Evolutionary conservation across 1,140 invertebrate genomes (phyloP), one percentile per base, ranked within the genome.

Genomic region (Dendrolimus punctatus): DNA sequence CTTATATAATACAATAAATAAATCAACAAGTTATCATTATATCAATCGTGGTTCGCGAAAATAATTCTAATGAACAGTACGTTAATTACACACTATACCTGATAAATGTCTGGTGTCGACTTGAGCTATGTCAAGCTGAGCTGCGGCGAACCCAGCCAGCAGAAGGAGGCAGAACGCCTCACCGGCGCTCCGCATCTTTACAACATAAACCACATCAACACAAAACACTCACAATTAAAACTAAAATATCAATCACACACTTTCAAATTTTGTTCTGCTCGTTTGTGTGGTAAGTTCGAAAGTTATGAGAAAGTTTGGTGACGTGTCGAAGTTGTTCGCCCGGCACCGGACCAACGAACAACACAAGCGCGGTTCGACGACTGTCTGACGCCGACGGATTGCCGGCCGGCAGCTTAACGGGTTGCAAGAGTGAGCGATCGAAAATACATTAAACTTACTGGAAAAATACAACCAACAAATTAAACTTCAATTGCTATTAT

Each of bases 111-210:
- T 75, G 52, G 76, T 80, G 70, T 83, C 76, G 40, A 64, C 55
- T 53, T 76, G 70, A 45, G 73, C 77, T 40, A 71, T 70, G 49
- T 63, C 75, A 40, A 58, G 54, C 53, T 76, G 70, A 45, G 73
- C 77, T 40, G 73, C 71, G 49, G 64, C 75, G 40, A 58, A 69
- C n/a, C 68, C 66, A 9, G 61, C 72, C 65, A 83, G 54, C 70
- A 80, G 52, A 46, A 72, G 61, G 49, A 80, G 71, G 59, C 78
- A 80, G 76, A 72, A 85, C 77, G 76, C 80, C 80, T 65, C 62
- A 60, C 70, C 63, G 80, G 80, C 81, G 76, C 76, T 69, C 77
- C 74, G 71, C 81, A 85, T 83, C 55, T 71, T 78, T 69, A 62
- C 71, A 74, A 72, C 62, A 58, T 58, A 62, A 64, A 70, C 68